Conservation (phyloP, 2,888 invertebrate species). For the Philhelius pedissequus region DNA sequence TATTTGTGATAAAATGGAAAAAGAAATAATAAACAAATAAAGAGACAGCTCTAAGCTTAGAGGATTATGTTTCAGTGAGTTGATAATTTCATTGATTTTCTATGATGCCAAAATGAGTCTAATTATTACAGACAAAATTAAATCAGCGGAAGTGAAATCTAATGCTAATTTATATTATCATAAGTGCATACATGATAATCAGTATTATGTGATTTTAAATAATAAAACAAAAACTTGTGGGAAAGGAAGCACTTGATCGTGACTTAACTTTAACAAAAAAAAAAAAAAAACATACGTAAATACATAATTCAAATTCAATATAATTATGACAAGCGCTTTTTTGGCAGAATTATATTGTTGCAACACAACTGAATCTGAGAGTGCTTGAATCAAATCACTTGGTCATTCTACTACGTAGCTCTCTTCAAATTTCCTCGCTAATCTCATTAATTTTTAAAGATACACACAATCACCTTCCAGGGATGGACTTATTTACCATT, state of each 20-base stretch:
- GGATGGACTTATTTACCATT: no score
- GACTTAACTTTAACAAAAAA: background rate
- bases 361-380: no score
- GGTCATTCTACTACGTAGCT: no score
- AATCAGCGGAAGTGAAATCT: slow-evolving; percentile 1
- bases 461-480: no score
- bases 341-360: no score
- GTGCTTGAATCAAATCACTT: no score
- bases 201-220: background rate
- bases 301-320: background rate
- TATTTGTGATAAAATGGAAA: background rate
- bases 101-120: background rate
- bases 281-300: no score
- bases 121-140: background rate
- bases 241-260: background rate
- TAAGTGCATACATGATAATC: background rate
- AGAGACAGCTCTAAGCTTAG: background rate
- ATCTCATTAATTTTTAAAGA: no score
- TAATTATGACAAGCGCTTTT: no score
- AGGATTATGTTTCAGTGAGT: background rate
- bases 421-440: no score
- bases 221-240: background rate
- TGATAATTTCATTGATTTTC: background rate
- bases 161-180: background rate
- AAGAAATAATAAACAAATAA: background rate